Base-by-base conservation (phyloP, 2,113 vertebrate genomes). In the Rutilus rutilus region DNA sequence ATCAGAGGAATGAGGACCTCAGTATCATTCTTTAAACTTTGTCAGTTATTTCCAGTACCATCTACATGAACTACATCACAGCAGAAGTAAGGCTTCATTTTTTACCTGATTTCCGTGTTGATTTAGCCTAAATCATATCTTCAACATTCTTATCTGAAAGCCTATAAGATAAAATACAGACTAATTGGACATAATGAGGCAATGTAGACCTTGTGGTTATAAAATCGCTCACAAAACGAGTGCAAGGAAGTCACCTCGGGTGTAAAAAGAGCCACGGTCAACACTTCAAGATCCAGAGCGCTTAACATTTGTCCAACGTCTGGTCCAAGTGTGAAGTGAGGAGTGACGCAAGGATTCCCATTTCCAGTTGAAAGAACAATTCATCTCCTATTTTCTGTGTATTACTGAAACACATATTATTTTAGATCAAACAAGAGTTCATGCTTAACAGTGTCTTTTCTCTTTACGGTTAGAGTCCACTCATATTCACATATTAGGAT, bases 401-500 rank as follows among this genome's bases (percentile, higher is more conserved):
- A 73, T 73, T 73, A 74, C 39, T 42, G 21, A 71, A 71, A 71
- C 11, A 39, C 33, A 71, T 71, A 21, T 8, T 5, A 71, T 71
- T 73, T 42, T 14, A 73, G 4, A 73, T 42, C 36, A 71, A 42
- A 11, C 65, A 21, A 36, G 65, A 5, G 30, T 65, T 65, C 64
- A 65, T 33, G 64, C 14, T 65, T 33, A 65, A 39, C 65, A 39
- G 65, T 69, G 65, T 39, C 65, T 39, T 69, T 69, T 39, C 33
- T 69, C 65, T 69, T 42, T 69, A 8, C 10, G 33, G 33, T 39
- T 19, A 1, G 10, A 73, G 36, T 42, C 67, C 33, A 23, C 33
- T 71, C 39, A 74, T 25, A 42, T 75, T 75, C 73, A 47, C 73
- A 75, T 75, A 47, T 75, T 27, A 75, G 42, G 12, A 47, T 75